phyloP scores from a whole-genome alignment of 2,888 invertebrate genomes.

The Nebria salina region DNA sequence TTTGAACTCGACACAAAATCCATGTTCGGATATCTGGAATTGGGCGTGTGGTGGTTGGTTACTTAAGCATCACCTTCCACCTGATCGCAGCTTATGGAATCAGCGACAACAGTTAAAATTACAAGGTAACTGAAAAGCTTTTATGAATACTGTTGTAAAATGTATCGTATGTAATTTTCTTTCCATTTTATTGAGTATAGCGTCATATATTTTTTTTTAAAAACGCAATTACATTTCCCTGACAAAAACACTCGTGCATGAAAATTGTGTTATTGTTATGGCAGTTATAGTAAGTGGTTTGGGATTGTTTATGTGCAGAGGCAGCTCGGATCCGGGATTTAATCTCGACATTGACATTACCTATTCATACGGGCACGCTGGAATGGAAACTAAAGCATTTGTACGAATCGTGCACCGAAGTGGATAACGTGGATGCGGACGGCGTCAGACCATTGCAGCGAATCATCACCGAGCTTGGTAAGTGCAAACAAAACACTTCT shows the following conservation, averaged over 20 bases:
- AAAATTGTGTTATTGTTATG: neutral
- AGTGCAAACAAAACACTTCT: constrained; percentile 50
- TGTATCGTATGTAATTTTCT: no score
- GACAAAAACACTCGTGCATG: neutral
- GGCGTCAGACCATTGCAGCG: constrained; percentile 60
- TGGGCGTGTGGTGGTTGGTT: constrained; percentile 68
- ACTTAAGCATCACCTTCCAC: constrained; percentile 60
- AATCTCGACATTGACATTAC: constrained; percentile 63
- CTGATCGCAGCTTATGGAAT: constrained; percentile 63
- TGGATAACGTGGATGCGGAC: constrained; percentile 64
- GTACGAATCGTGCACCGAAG: constrained; percentile 68
- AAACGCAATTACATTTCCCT: neutral
- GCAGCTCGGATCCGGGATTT: constrained; percentile 62
- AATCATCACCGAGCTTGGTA: constrained; percentile 64
- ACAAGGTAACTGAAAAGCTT: constrained; percentile 56
- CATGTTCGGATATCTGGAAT: constrained; percentile 64
- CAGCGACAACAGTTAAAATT: constrained; percentile 59
- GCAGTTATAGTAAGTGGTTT: neutral
- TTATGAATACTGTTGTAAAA: no score
- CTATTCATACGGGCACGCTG: constrained; percentile 61
- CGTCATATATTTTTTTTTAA: neutral
- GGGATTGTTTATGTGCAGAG: constrained; percentile 56
- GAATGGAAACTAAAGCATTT: constrained; percentile 69
- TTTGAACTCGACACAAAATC: constrained; percentile 61
- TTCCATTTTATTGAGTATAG: neutral